Percentiles rank a stretch among this genome's conserved stretches.
These are phyloP conservation scores for Mythimna loreyi DNA, from an alignment of 2,888 invertebrate genomes.

Conservation along the genomic window DNA sequence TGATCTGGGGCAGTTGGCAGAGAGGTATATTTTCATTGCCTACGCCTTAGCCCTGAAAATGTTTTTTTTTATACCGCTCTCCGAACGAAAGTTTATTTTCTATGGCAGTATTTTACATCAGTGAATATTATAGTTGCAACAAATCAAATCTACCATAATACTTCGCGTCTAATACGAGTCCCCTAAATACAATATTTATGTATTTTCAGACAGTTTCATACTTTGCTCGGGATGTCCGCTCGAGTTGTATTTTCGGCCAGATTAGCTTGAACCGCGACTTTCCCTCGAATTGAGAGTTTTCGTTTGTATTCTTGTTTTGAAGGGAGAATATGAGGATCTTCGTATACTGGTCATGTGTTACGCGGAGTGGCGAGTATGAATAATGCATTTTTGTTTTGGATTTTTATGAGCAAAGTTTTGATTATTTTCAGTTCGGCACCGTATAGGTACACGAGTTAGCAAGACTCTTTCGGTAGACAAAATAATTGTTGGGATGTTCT, in stretches of 20 bases:
- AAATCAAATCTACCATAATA: conserved; percentile 68
- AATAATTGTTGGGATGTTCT: conserved; percentile 80
- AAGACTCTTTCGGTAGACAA: conserved; percentile 75
- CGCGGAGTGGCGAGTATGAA: conserved; percentile 88
- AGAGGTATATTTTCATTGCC: conserved; percentile 32
- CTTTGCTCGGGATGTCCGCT: conserved; percentile 85
- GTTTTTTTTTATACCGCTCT: background rate
- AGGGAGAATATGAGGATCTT: conserved; percentile 67
- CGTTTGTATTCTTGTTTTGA: conserved; percentile 70
- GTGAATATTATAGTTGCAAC: conserved; percentile 56
- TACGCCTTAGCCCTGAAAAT: background rate
- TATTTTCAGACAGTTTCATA: conserved; percentile 89
- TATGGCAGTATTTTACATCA: conserved; percentile 30
- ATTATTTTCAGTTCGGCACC: conserved; percentile 90
- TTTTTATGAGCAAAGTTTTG: conserved; percentile 91
- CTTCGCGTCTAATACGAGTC: conserved; percentile 69
- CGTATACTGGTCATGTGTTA: conserved; percentile 76
- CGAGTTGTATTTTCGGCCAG: conserved; percentile 78
- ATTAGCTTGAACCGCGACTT: conserved; percentile 74
- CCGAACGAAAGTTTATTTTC: conserved; percentile 15
- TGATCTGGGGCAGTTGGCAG: conserved; percentile 58
- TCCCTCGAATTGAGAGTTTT: conserved; percentile 63
- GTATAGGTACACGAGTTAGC: conserved; percentile 82
- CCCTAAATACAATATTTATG: conserved; percentile 90
- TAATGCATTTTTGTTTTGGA: conserved; percentile 91